Conservation (phyloP, 2,113 vertebrate genomes). For the Pagrus major region DNA sequence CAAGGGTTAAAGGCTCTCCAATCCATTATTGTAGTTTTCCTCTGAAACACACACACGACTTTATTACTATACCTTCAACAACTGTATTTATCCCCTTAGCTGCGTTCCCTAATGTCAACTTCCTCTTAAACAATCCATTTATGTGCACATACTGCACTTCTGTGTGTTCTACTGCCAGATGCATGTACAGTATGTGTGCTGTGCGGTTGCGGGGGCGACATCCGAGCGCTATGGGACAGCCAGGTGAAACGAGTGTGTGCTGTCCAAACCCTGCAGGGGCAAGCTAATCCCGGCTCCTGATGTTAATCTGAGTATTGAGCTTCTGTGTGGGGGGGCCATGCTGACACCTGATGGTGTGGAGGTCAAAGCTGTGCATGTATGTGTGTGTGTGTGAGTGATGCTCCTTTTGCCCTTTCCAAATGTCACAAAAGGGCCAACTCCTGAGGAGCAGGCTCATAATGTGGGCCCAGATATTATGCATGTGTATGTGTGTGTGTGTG, state of each 20-base stretch:
- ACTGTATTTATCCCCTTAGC: constrained; percentile 1
- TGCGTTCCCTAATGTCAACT: neutral
- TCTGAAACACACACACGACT: constrained; percentile 2
- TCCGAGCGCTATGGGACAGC: constrained; percentile 43
- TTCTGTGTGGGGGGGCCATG: constrained; percentile 52
- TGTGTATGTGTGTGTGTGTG: constrained; percentile 22
- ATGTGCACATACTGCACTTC: neutral
- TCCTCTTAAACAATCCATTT: neutral
- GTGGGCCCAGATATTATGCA: constrained; percentile 48
- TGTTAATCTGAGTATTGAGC: constrained; percentile 80
- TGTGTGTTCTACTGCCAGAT: neutral
- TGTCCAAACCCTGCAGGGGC: constrained; percentile 73
- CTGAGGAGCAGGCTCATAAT: constrained; percentile 67
- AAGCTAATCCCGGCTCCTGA: constrained; percentile 76
- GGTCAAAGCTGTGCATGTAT: constrained; percentile 67
- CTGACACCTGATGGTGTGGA: constrained; percentile 75
- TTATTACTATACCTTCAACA: neutral
- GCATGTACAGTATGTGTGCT: neutral
- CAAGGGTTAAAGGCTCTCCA: constrained; percentile 11
- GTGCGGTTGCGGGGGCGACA: constrained; percentile 48
- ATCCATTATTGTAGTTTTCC: neutral
- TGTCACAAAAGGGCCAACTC: constrained; percentile 80
- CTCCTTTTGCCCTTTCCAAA: constrained; percentile 81
- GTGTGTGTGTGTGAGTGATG: constrained; percentile 54
- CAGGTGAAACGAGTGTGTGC: constrained; percentile 69